A percentile compares a stretch with the other conserved stretches of the same genome.
phyloP scores from a whole-genome alignment of 1,140 invertebrate genomes.

The Neodiprion fabricii region DNA sequence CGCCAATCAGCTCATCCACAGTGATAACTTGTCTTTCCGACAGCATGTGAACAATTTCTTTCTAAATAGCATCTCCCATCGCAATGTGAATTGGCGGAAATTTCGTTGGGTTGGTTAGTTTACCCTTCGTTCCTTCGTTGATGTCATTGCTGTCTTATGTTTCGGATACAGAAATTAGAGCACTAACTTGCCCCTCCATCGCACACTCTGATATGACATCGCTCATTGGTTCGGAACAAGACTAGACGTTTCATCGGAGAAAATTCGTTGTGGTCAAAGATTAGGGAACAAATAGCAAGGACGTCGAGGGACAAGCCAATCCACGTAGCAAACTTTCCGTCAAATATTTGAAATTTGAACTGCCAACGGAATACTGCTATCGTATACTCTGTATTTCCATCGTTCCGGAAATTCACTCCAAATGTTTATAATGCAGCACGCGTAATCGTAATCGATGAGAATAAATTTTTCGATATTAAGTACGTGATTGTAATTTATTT shows the following conservation, averaged over 20 bases:
- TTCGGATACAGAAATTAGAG: background rate
- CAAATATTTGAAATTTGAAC: background rate
- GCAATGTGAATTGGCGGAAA: background rate
- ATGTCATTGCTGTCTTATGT: background rate
- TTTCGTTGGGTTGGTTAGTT: background rate
- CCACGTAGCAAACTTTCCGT: background rate
- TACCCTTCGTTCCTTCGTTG: background rate
- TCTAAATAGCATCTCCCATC: background rate
- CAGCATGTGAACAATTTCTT: background rate
- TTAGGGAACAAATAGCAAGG: background rate
- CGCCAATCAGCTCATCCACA: background rate
- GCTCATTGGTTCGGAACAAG: background rate
- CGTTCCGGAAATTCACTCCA: too few species aligned
- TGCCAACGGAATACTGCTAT: background rate
- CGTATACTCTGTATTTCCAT: too few species aligned
- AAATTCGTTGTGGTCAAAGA: background rate
- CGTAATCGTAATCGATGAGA: too few species aligned
- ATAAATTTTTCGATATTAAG: too few species aligned
- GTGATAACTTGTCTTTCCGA: background rate
- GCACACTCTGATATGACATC: background rate
- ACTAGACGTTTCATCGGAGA: background rate
- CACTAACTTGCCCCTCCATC: background rate
- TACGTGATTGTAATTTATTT: too few species aligned
- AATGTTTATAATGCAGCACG: too few species aligned
- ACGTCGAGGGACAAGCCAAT: background rate